Base-by-base conservation (phyloP, 2,113 vertebrate genomes). In the Salminus brasiliensis region DNA sequence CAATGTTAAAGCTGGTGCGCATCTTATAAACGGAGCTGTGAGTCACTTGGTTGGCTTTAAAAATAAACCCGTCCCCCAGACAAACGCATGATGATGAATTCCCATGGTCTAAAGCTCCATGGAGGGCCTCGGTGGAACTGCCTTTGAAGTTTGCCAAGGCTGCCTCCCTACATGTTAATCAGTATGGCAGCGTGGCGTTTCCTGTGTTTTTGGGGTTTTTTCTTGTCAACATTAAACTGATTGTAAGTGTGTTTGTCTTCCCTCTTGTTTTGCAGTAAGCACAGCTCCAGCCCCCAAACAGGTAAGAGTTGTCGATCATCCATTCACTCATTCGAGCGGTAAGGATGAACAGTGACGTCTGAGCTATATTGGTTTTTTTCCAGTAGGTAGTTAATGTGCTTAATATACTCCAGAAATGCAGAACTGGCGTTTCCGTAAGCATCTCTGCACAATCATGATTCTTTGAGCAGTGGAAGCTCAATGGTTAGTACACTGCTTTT, bases 271-370 rank as follows among this genome's bases (percentile, higher is more conserved):
- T 85, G 49, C 93, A 99, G 98, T 99, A 90, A 98, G 98, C 86
- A 98, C 98, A 83, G 98, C 98, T 30, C 97, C 98, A 6, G 93
- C 94, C 67, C 95, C 95, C 66, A 99, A 98, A 94, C 94, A 94
- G 86, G 97, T 98, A 92, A 95, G 95, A 95, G 68, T 79, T 25
- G 15, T n/a, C 25, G 10, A 27, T 15, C 25, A n/a, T 41, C 68
- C 23, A 43, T n/a, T 71, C 23, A 43, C 2, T 11, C 25, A 21
- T 47, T 13, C 10, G n/a, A n/a, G n/a, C n/a, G n/a, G n/a, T n/a
- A n/a, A n/a, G n/a, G n/a, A n/a, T n/a, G n/a, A n/a, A n/a, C n/a
- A n/a, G n/a, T n/a, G n/a, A n/a, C n/a, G n/a, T n/a, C n/a, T n/a
- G n/a, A n/a, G n/a, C n/a, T n/a, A n/a, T n/a, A n/a, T n/a, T n/a